Evolutionary conservation across 1,140 invertebrate genomes (phyloP).

Genomic region (Drosophila seguyi): DNA sequence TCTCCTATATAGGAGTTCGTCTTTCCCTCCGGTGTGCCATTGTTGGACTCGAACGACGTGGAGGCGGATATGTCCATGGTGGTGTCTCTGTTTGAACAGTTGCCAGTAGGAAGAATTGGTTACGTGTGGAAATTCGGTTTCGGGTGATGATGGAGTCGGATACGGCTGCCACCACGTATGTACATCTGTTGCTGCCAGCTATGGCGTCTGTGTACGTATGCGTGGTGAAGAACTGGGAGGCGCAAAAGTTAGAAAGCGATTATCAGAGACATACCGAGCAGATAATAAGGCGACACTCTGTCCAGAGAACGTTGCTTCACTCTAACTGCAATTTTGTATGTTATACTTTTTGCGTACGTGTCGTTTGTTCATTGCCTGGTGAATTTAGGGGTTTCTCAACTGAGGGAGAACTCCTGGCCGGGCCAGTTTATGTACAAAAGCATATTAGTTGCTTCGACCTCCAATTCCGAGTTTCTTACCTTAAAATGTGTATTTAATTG

Average conservation of each 20-base stretch:
- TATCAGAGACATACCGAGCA: slow-evolving; percentile 33
- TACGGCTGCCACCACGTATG: slow-evolving; percentile 41
- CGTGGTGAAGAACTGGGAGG: slow-evolving; percentile 55
- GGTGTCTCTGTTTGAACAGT: slow-evolving; percentile 46
- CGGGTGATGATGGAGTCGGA: slow-evolving; percentile 20
- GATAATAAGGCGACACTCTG: slow-evolving; percentile 40
- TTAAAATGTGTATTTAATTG: slow-evolving; percentile 39
- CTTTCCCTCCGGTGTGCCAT: slow-evolving; percentile 46
- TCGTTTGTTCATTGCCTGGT: slow-evolving; percentile 21
- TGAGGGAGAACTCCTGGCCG: slow-evolving; percentile 15
- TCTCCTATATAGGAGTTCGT: slow-evolving; percentile 53
- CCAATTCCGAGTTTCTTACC: slow-evolving; percentile 20
- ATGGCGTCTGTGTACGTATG: slow-evolving; percentile 11
- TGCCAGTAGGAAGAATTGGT: slow-evolving; percentile 72
- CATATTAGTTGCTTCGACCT: neutral
- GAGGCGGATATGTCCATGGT: slow-evolving; percentile 68
- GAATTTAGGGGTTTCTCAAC: neutral
- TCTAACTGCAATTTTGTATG: slow-evolving; percentile 44
- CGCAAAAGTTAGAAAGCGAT: slow-evolving; percentile 46
- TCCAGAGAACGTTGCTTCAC: slow-evolving; percentile 11
- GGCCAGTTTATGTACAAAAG: neutral
- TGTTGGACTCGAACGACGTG: slow-evolving; percentile 55
- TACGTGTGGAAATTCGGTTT: slow-evolving; percentile 75
- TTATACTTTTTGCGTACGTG: slow-evolving; percentile 49
- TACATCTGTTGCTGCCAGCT: slow-evolving; percentile 38